Base-by-base conservation (phyloP, 1,140 invertebrate species). In the Nilaparvata lugens region DNA sequence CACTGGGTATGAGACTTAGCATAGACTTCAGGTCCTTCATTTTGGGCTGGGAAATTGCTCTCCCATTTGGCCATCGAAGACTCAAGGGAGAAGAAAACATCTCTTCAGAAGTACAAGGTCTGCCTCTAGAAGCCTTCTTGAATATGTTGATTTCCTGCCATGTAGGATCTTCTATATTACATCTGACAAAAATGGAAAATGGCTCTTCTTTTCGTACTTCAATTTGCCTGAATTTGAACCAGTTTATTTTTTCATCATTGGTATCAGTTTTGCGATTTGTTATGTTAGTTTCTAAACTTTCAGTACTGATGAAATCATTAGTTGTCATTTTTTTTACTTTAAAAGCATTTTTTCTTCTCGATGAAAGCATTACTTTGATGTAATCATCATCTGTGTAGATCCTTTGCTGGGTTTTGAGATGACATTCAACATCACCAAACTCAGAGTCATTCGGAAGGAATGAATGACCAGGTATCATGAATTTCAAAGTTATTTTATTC, bases 401-500 rank as follows among this genome's bases (percentile, higher is more conserved):
- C 25, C 69, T 31, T 54, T 70, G 56, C 35, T 71, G 63, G 21
- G 62, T 14, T 67, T 73, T 73, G 11, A 74, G 62, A 9, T 35
- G 42, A 35, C 45, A 61, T 61, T 72, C 70, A 52, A 74, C 67
- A 60, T 71, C 67, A 14, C 58, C 45, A n/a, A n/a, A n/a, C n/a
- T n/a, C n/a, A n/a, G n/a, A n/a, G n/a, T n/a, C n/a, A n/a, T n/a
- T n/a, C n/a, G 59, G 73, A 72, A 75, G 58, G 58, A 71, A 74
- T 28, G 59, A 69, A 58, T 74, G 72, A 2, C 70, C 70, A 18
- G 69, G 66, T 40, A 67, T 62, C 28, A 74, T 55, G 66, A 65
- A 74, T 54, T 65, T 67, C n/a, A n/a, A n/a, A n/a, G n/a, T n/a
- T n/a, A n/a, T n/a, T n/a, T n/a, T n/a, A n/a, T n/a, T n/a, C n/a